Evolutionary conservation across 2,113 vertebrate genomes (phyloP).

Genomic region (Chelonoidis abingdonii): DNA sequence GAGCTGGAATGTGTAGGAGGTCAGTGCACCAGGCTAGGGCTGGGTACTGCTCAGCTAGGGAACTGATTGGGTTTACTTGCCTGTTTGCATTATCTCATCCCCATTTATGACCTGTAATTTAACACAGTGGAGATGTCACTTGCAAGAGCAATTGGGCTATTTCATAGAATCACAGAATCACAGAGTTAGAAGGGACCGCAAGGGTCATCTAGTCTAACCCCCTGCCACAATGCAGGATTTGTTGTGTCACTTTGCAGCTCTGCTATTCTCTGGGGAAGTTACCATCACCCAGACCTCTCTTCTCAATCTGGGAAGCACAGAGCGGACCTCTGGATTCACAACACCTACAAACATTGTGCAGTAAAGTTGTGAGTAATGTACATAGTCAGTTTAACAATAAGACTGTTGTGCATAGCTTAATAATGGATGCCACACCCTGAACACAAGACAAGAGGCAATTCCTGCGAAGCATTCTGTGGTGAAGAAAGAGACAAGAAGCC

Average conservation of each 20-base stretch:
- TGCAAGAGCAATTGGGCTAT: constrained; percentile 70
- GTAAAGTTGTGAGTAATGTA: neutral
- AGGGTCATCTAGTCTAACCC: neutral
- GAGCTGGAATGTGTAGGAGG: constrained; percentile 87
- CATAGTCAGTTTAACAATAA: accelerated
- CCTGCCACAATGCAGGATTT: neutral
- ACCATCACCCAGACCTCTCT: neutral
- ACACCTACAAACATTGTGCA: accelerated
- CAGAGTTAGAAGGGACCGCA: neutral
- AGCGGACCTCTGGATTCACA: neutral
- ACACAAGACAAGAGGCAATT: neutral
- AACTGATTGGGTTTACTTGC: constrained; percentile 89
- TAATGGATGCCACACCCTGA: neutral
- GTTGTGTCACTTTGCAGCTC: constrained; percentile 47
- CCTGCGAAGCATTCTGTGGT: accelerated
- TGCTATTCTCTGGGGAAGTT: constrained; percentile 41
- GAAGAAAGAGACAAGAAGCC: neutral
- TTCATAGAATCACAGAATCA: neutral
- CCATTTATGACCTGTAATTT: constrained; percentile 96
- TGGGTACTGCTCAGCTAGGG: constrained; percentile 82
- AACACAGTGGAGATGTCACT: constrained; percentile 89
- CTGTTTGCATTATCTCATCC: constrained; percentile 91
- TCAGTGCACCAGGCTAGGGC: constrained; percentile 78
- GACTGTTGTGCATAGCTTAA: accelerated
- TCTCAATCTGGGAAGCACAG: neutral